Evolutionary conservation across 1,140 invertebrate genomes (phyloP).

Genomic region (Cotesia glomerata): DNA sequence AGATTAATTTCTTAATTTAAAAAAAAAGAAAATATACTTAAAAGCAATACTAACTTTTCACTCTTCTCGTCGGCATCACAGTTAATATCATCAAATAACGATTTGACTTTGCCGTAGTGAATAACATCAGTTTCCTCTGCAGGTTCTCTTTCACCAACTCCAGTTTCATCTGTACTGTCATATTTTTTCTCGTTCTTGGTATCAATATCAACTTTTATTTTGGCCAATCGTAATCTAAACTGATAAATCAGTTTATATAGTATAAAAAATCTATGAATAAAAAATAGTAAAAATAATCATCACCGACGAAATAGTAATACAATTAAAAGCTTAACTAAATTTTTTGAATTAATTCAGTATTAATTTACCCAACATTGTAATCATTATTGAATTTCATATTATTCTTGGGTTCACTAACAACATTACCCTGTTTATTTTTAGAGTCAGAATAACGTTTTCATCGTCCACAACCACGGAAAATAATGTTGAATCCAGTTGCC

Average conservation of each 20-base stretch:
- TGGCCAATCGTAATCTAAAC: constrained; percentile 74
- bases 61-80: constrained; percentile 95
- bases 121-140: constrained; percentile 77
- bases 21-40: too few relatives aligned
- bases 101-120: constrained; percentile 94
- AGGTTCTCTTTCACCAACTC: constrained; percentile 76
- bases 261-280: constrained; percentile 1
- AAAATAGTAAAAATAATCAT: not conserved
- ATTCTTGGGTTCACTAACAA: too few relatives aligned
- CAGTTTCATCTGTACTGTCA: constrained; percentile 84
- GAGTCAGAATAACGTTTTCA: too few relatives aligned
- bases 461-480: too few relatives aligned
- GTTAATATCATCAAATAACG: constrained; percentile 99
- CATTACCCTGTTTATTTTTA: too few relatives aligned
- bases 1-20: too few relatives aligned
- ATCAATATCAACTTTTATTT: constrained; percentile 78
- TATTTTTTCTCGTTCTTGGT: constrained; percentile 79
- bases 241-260: constrained; percentile 17
- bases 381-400: too few relatives aligned
- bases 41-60: constrained; percentile 70
- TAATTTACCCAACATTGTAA: too few relatives aligned
- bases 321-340: too few relatives aligned
- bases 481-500: too few relatives aligned
- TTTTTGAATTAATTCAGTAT: too few relatives aligned
- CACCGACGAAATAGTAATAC: too few relatives aligned